phyloP scores from a whole-genome alignment of 2,113 vertebrate genomes.

The Burhinus bistriatus region DNA sequence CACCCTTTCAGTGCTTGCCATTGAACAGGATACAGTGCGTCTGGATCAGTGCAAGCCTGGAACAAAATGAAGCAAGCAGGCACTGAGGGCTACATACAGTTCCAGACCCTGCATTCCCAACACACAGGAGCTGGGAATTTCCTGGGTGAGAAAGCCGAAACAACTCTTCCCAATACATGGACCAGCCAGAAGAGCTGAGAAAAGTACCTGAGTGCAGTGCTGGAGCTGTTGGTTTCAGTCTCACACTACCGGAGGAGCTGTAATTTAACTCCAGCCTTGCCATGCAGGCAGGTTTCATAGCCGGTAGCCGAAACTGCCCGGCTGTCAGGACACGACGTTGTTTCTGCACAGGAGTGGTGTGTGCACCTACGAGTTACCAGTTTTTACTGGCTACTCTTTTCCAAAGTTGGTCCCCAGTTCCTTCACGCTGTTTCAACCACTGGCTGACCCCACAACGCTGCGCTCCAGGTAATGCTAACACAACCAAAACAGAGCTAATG shows the following conservation, averaged over 20 bases:
- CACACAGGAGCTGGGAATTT: neutral
- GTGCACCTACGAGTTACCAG: accelerated
- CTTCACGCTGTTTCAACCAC: neutral
- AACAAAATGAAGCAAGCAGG: neutral
- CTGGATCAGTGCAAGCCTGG: neutral
- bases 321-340: neutral
- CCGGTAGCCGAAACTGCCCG: neutral
- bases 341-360: neutral
- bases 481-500: neutral
- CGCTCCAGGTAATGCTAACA: neutral
- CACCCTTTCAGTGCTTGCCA: neutral
- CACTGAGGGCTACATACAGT: neutral
- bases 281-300: neutral
- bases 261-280: neutral
- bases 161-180: neutral
- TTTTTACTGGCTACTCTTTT: neutral
- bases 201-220: neutral
- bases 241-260: neutral
- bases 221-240: neutral
- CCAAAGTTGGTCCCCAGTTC: neutral
- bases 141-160: neutral
- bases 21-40: neutral
- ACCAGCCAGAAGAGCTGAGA: neutral
- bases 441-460: neutral
- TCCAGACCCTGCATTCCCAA: neutral